Base-by-base conservation (phyloP, 2,113 vertebrate genomes). In the Brachyistius frenatus region DNA sequence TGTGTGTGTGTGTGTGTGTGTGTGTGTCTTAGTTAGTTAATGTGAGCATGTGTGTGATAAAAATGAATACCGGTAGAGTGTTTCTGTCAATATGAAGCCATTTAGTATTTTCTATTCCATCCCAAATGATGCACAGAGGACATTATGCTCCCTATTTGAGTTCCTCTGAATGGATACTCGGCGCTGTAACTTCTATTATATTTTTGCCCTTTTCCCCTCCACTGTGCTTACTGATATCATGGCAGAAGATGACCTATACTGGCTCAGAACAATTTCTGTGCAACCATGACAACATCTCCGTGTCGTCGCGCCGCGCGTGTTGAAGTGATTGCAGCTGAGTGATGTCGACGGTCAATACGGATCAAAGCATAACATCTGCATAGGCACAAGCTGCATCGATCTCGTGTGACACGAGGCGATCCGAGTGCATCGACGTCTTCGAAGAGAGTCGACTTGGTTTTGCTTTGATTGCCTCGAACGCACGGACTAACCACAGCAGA, bases 81-180 rank as follows among this genome's bases (percentile, higher is more conserved):
- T 69, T 78, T 83, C 89, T 90, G 90, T 91, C 89, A 91, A 91
- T 92, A 90, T 83, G 70, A 89, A 85, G 81, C 90, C 86, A 90
- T 90, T 92, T 91, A 91, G 87, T 74, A 64, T 81, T 86, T 81
- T 71, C 88, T 76, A 79, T 85, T 81, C 76, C 89, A 77, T 84
- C 81, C 23, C 66, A 81, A 88, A 91, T 82, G 89, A 91, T 87
- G 83, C 90, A 91, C 88, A 57, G 89, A 69, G 49, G 86, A 91
- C 88, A 89, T 85, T 88, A 85, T 35, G 56, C 85, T 88, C 90
- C 89, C 83, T 73, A 81, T 90, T 86, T 74, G 80, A 91, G 70
- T 91, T 79, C 73, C 61, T 66, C 82, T 65, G 74, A 91, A 91
- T 88, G 85, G 88, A 88, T 83, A 86, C 87, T 91, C 85, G 78